Conservation (phyloP, 1,140 invertebrate genomes). For the Drosophila sp. region DNA sequence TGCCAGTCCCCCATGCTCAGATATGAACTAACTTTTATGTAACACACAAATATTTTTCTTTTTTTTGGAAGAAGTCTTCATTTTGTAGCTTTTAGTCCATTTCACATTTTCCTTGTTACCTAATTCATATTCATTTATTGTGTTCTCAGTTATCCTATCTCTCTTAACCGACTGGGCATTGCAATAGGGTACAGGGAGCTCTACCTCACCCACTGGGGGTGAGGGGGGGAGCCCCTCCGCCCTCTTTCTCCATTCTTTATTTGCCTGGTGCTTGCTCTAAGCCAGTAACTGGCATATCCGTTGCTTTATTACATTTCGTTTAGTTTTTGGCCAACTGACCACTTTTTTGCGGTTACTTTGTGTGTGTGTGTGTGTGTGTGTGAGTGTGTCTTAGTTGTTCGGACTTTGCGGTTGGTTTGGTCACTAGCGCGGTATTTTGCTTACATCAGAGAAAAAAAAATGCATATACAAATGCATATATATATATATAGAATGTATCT, state of each 20-base stretch:
- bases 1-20: too few relatives aligned
- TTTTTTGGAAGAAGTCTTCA: slow-evolving; percentile 14
- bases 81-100: slow-evolving; percentile 2
- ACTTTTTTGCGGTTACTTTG: slow-evolving; percentile 79
- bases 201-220: too few relatives aligned
- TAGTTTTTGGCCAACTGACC: slow-evolving; percentile 81
- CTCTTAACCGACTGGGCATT: slow-evolving; percentile 18
- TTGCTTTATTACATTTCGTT: slow-evolving; percentile 81
- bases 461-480: slow-evolving; percentile 24
- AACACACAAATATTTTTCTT: not conserved
- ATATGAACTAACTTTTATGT: slow-evolving; percentile 20
- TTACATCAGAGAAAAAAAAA: slow-evolving; percentile 43
- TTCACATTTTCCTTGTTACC: slow-evolving; percentile 42
- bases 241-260: not conserved
- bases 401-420: slow-evolving; percentile 73
- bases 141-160: slow-evolving; percentile 48
- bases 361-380: slow-evolving; percentile 36
- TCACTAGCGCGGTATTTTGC: slow-evolving; percentile 70
- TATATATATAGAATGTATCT: slow-evolving; percentile 14
- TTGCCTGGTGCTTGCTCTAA: not conserved
- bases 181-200: slow-evolving; percentile 26
- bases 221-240: not conserved
- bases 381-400: slow-evolving; percentile 60
- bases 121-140: slow-evolving; percentile 81
- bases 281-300: slow-evolving; percentile 71